Percentiles rank a stretch among this genome's conserved stretches.
phyloP scores from a whole-genome alignment of 2,888 invertebrate species.

The Kryphioiulus occultus region DNA sequence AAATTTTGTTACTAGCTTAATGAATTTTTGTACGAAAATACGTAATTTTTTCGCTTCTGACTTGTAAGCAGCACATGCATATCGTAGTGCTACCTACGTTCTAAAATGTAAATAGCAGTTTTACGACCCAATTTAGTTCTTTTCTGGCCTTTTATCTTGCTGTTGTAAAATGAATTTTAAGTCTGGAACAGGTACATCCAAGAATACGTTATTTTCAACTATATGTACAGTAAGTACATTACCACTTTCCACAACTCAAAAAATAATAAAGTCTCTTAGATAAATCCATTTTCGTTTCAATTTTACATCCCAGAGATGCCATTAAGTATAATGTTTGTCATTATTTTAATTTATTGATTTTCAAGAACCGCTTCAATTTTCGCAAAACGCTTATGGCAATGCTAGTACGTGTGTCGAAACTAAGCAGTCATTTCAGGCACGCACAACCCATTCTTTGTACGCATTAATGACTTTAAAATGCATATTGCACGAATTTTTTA shows the following conservation, averaged over 20 bases:
- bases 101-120: not conserved
- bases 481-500: no score
- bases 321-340: not conserved
- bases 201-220: no score
- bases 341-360: not conserved
- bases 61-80: not conserved
- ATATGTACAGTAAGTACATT: no score
- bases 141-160: not conserved
- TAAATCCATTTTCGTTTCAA: not conserved
- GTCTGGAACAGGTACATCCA: not conserved
- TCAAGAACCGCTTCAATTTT: not conserved
- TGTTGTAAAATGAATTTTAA: not conserved
- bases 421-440: not conserved
- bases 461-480: no score
- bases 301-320: not conserved
- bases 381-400: not conserved
- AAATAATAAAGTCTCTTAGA: no score
- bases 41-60: not conserved
- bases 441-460: not conserved
- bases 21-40: not conserved
- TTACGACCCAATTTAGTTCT: not conserved
- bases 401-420: not conserved
- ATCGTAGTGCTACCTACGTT: not conserved
- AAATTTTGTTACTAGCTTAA: not conserved
- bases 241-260: no score